Evolutionary conservation across 2,113 vertebrate genomes (phyloP).

Genomic region (Eretmochelys imbricata): DNA sequence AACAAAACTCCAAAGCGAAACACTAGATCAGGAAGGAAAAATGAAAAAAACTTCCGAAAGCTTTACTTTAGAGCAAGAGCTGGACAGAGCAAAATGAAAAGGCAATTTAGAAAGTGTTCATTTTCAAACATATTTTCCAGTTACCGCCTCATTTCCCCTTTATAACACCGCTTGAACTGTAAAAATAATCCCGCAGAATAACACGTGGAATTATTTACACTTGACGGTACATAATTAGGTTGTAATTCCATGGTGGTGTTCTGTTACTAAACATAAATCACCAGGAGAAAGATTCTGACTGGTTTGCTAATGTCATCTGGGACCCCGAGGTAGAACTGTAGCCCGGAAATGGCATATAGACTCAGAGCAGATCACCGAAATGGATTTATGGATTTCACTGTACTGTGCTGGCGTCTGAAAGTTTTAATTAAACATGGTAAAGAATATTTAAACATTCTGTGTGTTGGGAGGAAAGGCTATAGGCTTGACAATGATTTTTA

Average conservation of each 20-base stretch:
- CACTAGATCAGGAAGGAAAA: neutral
- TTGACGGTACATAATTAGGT: neutral
- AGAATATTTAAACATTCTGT: neutral
- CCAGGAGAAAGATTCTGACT: neutral
- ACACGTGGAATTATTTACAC: neutral
- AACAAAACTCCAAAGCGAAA: neutral
- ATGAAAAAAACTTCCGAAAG: neutral
- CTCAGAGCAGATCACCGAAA: neutral
- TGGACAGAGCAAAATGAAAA: accelerated
- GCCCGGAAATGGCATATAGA: neutral
- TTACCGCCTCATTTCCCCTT: neutral
- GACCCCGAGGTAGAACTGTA: neutral
- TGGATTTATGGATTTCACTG: neutral
- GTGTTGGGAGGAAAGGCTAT: neutral
- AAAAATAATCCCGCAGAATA: neutral
- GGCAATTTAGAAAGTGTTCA: accelerated
- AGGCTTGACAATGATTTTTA: neutral
- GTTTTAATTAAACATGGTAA: neutral
- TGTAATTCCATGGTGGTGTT: neutral
- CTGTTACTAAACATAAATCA: neutral
- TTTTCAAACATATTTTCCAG: neutral
- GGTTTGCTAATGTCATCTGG: neutral
- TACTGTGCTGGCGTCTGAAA: neutral
- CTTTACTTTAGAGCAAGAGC: neutral
- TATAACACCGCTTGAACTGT: accelerated